phyloP scores from a whole-genome alignment of 2,797 vertebrate species.

The Artibeus lituratus region DNA sequence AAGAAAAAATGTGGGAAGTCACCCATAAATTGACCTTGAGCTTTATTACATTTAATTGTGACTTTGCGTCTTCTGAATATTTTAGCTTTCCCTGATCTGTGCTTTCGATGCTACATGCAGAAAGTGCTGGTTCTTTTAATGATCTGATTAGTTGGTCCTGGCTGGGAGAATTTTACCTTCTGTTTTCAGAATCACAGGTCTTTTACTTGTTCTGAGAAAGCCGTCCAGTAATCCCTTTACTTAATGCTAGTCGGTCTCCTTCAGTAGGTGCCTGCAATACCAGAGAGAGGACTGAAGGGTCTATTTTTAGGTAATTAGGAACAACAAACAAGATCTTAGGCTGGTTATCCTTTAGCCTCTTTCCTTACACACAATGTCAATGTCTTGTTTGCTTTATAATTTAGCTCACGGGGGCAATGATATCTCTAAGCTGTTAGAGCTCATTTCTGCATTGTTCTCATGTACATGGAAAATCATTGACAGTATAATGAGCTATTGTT shows the following conservation, averaged over 20 bases:
- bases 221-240: neutral
- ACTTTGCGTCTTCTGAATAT: neutral
- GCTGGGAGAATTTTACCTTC: neutral
- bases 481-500: neutral
- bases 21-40: neutral
- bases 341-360: neutral
- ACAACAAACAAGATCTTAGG: neutral
- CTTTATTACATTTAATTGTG: neutral
- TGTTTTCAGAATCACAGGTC: neutral
- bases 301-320: neutral
- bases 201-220: neutral
- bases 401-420: neutral
- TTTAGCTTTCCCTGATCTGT: neutral
- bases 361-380: neutral
- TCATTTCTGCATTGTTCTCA: neutral
- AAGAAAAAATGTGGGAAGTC: neutral
- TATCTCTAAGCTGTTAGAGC: neutral
- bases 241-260: neutral
- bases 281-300: neutral
- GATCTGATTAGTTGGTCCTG: neutral
- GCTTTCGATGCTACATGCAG: neutral
- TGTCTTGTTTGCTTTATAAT: neutral
- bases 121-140: neutral
- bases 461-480: neutral
- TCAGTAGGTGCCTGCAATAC: neutral